These are phyloP conservation scores for Ophioninae sp. DNA, from an alignment of 2,888 invertebrate species.

Conservation along the genomic window DNA sequence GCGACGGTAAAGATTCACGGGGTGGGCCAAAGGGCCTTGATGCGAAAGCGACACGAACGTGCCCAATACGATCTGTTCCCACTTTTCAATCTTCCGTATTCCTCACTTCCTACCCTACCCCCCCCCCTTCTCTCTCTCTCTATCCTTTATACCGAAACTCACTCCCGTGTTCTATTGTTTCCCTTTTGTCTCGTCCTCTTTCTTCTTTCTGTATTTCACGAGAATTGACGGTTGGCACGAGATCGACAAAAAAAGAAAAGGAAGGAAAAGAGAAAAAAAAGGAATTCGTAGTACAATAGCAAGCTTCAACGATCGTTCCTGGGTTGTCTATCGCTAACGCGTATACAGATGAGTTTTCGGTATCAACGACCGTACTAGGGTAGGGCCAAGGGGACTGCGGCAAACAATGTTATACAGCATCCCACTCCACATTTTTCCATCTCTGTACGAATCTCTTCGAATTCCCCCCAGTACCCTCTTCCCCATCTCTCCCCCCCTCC, in stretches of 20 bases:
- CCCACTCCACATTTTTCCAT: slow-evolving; percentile 22
- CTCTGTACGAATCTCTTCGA: slow-evolving; percentile 1
- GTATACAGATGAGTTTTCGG: slow-evolving; percentile 10
- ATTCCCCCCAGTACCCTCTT: slow-evolving; percentile 6
- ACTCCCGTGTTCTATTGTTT: not conserved
- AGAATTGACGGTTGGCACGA: slow-evolving; percentile 3
- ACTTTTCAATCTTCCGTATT: slow-evolving; percentile 16
- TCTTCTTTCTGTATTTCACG: not conserved
- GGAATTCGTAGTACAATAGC: slow-evolving; percentile 14
- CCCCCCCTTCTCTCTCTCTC: not conserved
- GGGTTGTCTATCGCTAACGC: slow-evolving; percentile 10
- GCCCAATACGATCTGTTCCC: not conserved
- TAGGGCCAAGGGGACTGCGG: not conserved
- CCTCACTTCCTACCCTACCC: not conserved
- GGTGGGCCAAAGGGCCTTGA: not conserved
- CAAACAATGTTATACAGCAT: slow-evolving; percentile 16
- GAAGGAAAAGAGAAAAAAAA: not conserved
- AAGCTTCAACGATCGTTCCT: slow-evolving; percentile 34
- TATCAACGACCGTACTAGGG: slow-evolving; percentile 4
- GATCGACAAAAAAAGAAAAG: slow-evolving; percentile 13
- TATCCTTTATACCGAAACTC: not conserved
- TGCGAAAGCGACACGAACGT: no score
- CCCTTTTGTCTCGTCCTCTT: not conserved
- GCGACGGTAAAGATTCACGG: not conserved
- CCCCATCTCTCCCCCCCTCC: no score